Evolutionary conservation across 2,888 invertebrate genomes (phyloP), one percentile per base, ranked within the genome.

Genomic region (Tiliacea citrago): DNA sequence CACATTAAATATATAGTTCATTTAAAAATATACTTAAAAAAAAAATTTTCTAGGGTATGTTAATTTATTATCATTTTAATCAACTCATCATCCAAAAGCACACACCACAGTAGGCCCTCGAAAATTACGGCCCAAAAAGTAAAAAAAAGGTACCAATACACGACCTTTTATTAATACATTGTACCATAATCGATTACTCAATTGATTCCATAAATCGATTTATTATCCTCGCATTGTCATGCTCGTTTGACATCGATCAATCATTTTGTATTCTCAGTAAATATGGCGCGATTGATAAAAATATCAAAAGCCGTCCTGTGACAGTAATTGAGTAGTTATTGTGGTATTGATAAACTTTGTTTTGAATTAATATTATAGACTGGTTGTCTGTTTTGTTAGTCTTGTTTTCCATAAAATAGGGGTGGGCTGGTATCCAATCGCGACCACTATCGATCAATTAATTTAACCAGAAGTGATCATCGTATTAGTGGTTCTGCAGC

Each of bases 251-350:
- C 88, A 79, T 80, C 90, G 86, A 92, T 92, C 91, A 90, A 92
- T 92, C 92, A 92, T 85, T 65, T 65, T 66, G 73, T 84, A 70
- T 76, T 77, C 80, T 77, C 73, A 73, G 81, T 81, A 81, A 85
- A 86, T 80, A 81, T 90, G 88, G 88, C 88, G 85, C 85, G 77
- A 82, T 86, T 87, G 85, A 90, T 90, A 91, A 92, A 91, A 91
- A 91, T 88, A 86, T 87, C 89, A 88, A 88, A 88, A 84, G 86
- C 86, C 84, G 82, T 89, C 89, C 88, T 88, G 83, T 91, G 92
- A 93, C 92, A 91, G 88, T 93, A 92, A 94, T 93, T 90, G 93
- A 91, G 89, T 89, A 87, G 86, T 85, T 86, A 88, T 90, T 91
- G 73, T 75, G 58, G 57, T 77, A 90, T 90, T 89, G 90, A 87